Evolutionary conservation across 2,888 invertebrate genomes (phyloP).

Genomic region (Pseudanteris insignis): DNA sequence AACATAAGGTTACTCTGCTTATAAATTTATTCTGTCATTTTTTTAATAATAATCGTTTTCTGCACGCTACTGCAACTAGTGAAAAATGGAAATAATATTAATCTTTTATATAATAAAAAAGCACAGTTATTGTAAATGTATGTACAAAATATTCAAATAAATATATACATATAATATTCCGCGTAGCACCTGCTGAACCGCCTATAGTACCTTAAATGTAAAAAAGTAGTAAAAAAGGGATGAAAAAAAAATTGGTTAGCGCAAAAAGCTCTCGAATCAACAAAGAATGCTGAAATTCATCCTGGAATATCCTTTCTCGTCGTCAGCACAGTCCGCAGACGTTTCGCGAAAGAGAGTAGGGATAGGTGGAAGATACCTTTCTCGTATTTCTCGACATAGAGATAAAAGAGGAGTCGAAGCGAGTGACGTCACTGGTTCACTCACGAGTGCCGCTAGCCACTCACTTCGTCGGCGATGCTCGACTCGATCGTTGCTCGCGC

Average conservation of each 20-base stretch:
- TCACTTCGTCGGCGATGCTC: conserved; percentile 61
- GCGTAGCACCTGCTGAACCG: too few species aligned
- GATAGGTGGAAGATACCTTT: conserved; percentile 45
- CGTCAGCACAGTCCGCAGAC: conserved; percentile 12
- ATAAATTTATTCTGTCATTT: too few species aligned
- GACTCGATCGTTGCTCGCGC: conserved; percentile 55
- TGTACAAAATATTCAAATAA: too few species aligned
- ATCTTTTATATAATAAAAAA: too few species aligned
- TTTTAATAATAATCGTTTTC: too few species aligned
- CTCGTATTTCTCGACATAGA: conserved; percentile 44
- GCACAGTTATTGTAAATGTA: too few species aligned
- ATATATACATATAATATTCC: too few species aligned
- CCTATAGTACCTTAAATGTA: background rate
- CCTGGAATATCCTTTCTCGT: conserved; percentile 34
- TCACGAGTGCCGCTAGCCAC: conserved; percentile 61
- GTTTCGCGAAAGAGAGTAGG: conserved; percentile 38
- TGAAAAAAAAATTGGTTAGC: background rate
- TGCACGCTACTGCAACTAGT: too few species aligned
- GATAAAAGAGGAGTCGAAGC: conserved; percentile 43
- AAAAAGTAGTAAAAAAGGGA: background rate
- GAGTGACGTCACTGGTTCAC: conserved; percentile 60
- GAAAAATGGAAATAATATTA: too few species aligned
- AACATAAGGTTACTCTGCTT: too few species aligned
- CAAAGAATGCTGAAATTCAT: conserved; percentile 32
- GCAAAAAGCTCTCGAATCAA: conserved; percentile 10